Percentiles rank a stretch among this genome's conserved stretches.
These are phyloP conservation scores for Ctenosaura bakeri DNA, from an alignment of 2,797 vertebrate species.

Conservation along the genomic window DNA sequence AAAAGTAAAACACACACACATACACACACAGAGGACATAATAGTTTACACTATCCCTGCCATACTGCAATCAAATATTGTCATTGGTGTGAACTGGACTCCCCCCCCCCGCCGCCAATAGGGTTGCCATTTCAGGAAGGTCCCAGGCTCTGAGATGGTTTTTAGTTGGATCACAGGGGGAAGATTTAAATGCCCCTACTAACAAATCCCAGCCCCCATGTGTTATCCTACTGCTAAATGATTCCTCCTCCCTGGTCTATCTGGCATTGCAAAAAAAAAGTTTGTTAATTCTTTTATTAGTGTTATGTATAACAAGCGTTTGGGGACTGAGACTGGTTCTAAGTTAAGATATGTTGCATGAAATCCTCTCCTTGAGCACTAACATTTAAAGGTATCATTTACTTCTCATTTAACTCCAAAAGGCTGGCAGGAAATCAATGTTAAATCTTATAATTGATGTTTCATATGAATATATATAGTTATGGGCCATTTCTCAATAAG, in stretches of 20 bases:
- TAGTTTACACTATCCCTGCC: no score
- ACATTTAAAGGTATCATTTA: conserved; percentile 34
- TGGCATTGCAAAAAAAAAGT: background rate
- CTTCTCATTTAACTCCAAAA: conserved; percentile 32
- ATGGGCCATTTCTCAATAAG: conserved; percentile 28
- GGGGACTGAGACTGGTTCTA: background rate
- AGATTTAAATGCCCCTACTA: no score
- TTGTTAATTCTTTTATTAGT: background rate
- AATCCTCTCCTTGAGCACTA: conserved; percentile 9
- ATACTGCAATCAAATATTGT: no score
- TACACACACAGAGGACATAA: no score
- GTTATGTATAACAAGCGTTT: background rate
- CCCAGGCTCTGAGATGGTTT: no score
- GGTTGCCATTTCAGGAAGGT: no score
- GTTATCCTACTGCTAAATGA: background rate
- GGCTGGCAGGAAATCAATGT: conserved; percentile 36
- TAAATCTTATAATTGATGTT: conserved; percentile 34
- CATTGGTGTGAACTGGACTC: no score
- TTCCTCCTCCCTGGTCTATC: background rate
- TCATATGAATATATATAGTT: background rate
- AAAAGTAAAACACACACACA: no score
- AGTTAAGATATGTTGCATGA: background rate
- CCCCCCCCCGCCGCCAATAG: no score
- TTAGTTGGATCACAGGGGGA: no score
- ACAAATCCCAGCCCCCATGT: no score